Evolutionary conservation across 2,888 invertebrate genomes (phyloP).

Genomic region (Calameuta filiformis): DNA sequence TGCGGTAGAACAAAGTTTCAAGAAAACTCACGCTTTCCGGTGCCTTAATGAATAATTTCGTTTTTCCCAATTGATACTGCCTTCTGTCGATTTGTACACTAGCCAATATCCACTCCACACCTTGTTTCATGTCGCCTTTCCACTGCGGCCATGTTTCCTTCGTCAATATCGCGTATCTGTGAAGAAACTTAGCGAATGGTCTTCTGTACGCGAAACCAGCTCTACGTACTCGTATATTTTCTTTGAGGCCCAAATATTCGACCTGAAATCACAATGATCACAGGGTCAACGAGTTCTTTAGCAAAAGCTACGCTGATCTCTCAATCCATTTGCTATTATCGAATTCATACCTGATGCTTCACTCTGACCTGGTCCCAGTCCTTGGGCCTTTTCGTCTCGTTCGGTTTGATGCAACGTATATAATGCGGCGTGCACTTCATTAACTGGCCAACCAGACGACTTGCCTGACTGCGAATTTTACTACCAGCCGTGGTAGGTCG

Average conservation of each 20-base stretch:
- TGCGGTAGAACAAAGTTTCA: neutral
- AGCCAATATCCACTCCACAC: slow-evolving; percentile 70
- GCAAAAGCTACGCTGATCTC: too few species aligned
- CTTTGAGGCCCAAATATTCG: slow-evolving; percentile 76
- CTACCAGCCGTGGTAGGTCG: slow-evolving; percentile 75
- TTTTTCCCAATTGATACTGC: slow-evolving; percentile 74
- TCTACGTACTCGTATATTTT: slow-evolving; percentile 75
- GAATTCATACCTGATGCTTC: slow-evolving; percentile 66
- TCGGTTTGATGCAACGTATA: slow-evolving; percentile 78
- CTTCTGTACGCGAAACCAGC: slow-evolving; percentile 77
- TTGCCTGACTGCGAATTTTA: slow-evolving; percentile 76
- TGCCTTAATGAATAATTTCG: slow-evolving; percentile 77
- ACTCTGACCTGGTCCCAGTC: slow-evolving; percentile 76
- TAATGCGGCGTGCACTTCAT: slow-evolving; percentile 78
- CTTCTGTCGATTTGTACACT: slow-evolving; percentile 71
- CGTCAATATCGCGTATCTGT: slow-evolving; percentile 75
- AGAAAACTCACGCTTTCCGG: slow-evolving; percentile 69
- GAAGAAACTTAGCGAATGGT: slow-evolving; percentile 72
- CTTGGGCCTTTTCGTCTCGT: slow-evolving; percentile 74
- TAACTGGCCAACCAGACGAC: slow-evolving; percentile 73
- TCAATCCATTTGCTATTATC: too few species aligned
- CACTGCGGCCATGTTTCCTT: slow-evolving; percentile 74
- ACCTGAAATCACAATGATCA: slow-evolving; percentile 56
- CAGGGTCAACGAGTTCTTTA: too few species aligned
- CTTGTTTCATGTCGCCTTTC: slow-evolving; percentile 68